Conservation (phyloP, 1,140 invertebrate species). For the Tribolium madens region DNA sequence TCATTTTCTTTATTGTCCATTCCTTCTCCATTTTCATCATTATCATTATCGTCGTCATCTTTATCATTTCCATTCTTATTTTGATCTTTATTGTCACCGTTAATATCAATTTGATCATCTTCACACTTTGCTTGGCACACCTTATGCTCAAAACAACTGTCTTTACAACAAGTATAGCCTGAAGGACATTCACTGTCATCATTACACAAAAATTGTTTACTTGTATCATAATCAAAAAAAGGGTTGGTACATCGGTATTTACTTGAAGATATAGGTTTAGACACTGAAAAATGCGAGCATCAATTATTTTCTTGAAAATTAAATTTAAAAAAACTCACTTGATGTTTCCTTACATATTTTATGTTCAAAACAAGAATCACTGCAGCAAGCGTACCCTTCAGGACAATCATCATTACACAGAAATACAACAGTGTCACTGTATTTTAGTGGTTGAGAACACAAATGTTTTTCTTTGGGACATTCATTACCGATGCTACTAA, state of each 20-base stretch:
- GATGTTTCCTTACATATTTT: slow-evolving; percentile 9
- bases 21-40: no score
- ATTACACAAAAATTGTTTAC: not conserved
- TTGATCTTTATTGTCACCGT: no score
- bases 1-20: no score
- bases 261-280: not conserved
- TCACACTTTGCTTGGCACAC: not conserved
- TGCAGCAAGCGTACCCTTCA: not conserved
- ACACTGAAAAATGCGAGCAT: not conserved
- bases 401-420: slow-evolving; percentile 8
- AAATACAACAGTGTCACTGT: not conserved
- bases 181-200: not conserved
- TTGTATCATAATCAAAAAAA: not conserved
- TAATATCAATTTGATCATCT: not conserved
- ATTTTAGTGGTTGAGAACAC: not conserved
- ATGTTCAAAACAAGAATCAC: slow-evolving; percentile 5
- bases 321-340: not conserved
- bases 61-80: no score
- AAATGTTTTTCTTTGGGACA: no score
- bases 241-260: not conserved
- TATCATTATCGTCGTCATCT: no score
- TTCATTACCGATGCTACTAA: no score
- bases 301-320: not conserved
- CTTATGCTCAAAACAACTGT: not conserved
- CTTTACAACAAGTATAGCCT: not conserved